Evolutionary conservation across 2,888 invertebrate species (phyloP).

Genomic region (Aplocera efformata): DNA sequence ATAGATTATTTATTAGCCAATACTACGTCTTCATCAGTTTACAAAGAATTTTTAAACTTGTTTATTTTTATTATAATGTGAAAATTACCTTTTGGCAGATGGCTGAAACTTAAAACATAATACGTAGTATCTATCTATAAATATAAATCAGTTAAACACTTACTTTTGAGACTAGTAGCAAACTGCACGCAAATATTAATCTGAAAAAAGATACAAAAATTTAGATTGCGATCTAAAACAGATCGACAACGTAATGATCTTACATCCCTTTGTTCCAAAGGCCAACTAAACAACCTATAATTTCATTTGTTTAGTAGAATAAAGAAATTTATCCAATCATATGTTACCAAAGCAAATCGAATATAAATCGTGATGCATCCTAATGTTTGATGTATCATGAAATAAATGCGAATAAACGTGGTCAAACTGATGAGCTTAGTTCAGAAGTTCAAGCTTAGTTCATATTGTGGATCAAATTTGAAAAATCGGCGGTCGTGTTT

Average conservation of each 20-base stretch:
- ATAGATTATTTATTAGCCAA: too few species aligned
- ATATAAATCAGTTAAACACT: conserved; percentile 28
- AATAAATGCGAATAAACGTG: conserved; percentile 49
- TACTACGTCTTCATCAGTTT: too few species aligned
- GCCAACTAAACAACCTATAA: conserved; percentile 7
- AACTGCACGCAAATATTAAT: conserved; percentile 54
- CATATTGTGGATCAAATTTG: conserved; percentile 17
- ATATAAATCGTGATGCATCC: conserved; percentile 57
- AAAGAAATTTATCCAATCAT: conserved; percentile 39
- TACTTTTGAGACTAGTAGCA: conserved; percentile 48
- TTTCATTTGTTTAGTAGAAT: conserved; percentile 26
- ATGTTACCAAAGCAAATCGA: conserved; percentile 35
- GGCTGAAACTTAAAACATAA: not conserved
- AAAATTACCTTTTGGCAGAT: too few species aligned
- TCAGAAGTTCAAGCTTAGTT: conserved; percentile 20
- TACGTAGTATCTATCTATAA: too few species aligned
- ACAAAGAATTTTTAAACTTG: too few species aligned
- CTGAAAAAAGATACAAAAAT: conserved; percentile 51
- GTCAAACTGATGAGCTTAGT: conserved; percentile 40
- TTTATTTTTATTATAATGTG: too few species aligned
- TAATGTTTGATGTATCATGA: conserved; percentile 41
- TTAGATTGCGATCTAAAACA: conserved; percentile 3
- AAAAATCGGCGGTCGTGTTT: conserved; percentile 1
- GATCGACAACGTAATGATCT: not conserved
- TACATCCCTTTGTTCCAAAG: conserved; percentile 2